Conservation (phyloP, 2,113 vertebrate genomes). For the Saguinus imperator region DNA sequence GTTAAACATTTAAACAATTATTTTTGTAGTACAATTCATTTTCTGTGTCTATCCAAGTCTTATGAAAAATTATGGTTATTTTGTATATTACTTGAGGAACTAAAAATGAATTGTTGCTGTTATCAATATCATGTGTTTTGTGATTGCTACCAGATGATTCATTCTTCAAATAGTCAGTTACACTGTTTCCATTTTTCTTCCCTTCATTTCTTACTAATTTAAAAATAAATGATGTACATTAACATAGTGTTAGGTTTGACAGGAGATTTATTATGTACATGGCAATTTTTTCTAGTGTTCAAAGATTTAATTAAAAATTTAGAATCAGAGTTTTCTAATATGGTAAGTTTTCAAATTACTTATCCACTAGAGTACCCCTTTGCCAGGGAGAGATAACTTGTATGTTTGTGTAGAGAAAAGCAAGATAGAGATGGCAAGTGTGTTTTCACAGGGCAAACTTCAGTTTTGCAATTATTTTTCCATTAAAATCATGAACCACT, state of each 20-base stretch:
- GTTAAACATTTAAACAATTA: not conserved
- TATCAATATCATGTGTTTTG: not conserved
- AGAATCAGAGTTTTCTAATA: conserved; percentile 9
- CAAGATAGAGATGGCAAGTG: not conserved
- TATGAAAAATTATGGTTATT: not conserved
- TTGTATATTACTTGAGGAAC: not conserved
- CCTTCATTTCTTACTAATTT: not conserved
- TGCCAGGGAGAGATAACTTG: not conserved
- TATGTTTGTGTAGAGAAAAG: not conserved
- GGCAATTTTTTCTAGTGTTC: not conserved
- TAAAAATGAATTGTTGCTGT: not conserved
- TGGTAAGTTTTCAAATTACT: not conserved
- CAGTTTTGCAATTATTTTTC: not conserved
- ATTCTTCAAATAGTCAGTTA: not conserved
- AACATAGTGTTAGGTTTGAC: not conserved
- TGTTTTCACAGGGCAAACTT: not conserved
- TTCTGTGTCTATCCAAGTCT: not conserved
- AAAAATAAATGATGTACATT: not conserved
- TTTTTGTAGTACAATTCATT: not conserved
- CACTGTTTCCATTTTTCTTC: not conserved
- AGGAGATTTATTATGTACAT: not conserved
- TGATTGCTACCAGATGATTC: not conserved
- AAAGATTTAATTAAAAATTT: conserved; percentile 4
- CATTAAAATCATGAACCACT: not conserved
- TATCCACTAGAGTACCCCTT: not conserved